Evolutionary conservation across 2,888 invertebrate species (phyloP).

Genomic region (Hybos culiciformis): DNA sequence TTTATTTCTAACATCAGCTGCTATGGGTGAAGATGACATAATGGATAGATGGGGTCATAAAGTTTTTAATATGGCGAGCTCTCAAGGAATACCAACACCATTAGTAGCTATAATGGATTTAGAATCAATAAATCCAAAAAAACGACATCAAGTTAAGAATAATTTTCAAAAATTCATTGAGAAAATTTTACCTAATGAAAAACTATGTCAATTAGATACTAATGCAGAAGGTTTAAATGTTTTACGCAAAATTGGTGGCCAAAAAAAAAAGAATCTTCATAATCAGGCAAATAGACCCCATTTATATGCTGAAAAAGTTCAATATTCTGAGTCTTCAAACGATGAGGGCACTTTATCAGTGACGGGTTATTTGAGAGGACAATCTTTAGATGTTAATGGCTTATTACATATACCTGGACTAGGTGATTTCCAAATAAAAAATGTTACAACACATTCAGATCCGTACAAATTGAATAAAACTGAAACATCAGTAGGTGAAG

Average conservation of each 20-base stretch:
- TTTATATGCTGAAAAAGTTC: conserved; percentile 66
- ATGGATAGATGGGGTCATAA: conserved; percentile 70
- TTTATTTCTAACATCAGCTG: conserved; percentile 61
- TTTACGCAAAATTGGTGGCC: conserved; percentile 59
- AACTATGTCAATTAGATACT: conserved; percentile 64
- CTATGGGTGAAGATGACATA: conserved; percentile 45
- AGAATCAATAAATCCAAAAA: conserved; percentile 59
- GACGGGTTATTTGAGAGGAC: conserved; percentile 77
- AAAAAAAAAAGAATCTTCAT: conserved; percentile 60
- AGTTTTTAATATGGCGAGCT: conserved; percentile 60
- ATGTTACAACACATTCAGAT: conserved; percentile 58
- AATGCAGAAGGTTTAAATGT: conserved; percentile 60
- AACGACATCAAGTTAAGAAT: conserved; percentile 41
- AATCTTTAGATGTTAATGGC: conserved; percentile 70
- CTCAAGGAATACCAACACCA: conserved; percentile 70
- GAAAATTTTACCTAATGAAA: conserved; percentile 70
- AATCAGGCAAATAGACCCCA: conserved; percentile 72
- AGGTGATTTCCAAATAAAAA: conserved; percentile 84
- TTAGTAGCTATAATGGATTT: conserved; percentile 60
- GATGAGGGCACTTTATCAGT: conserved; percentile 56
- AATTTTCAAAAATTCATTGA: conserved; percentile 39
- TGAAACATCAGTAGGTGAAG: conserved; percentile 17
- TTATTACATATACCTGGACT: conserved; percentile 83
- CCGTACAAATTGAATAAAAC: conserved; percentile 49
- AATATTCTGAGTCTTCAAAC: conserved; percentile 39